Evolutionary conservation across 2,797 vertebrate genomes (phyloP).

Genomic region (Crenichthys baileyi): DNA sequence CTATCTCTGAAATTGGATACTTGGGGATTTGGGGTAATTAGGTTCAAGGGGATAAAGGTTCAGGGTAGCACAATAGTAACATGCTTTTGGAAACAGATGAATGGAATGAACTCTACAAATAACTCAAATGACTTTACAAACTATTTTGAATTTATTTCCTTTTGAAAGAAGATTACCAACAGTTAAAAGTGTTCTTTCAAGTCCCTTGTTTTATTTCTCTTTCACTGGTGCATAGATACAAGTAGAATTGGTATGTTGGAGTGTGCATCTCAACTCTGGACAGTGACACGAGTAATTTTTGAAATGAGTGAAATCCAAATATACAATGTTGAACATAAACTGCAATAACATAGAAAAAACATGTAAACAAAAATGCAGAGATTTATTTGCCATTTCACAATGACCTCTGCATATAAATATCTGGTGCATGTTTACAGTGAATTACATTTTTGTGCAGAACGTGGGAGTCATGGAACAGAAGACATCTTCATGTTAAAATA

Average conservation of each 20-base stretch:
- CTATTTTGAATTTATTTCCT: background rate
- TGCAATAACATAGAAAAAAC: background rate
- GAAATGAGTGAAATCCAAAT: background rate
- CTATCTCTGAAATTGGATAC: background rate
- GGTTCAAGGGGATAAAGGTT: background rate
- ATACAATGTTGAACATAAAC: background rate
- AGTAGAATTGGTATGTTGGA: no score
- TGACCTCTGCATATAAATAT: background rate
- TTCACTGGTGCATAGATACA: background rate
- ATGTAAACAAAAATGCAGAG: background rate
- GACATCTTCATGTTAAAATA: constrained; percentile 19
- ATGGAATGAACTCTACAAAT: background rate
- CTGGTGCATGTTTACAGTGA: constrained; percentile 1
- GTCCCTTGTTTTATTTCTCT: background rate
- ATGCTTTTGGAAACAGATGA: background rate
- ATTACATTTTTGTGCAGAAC: constrained; percentile 2
- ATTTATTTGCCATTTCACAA: background rate
- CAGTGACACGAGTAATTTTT: background rate
- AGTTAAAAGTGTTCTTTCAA: background rate
- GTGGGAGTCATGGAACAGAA: constrained; percentile 14
- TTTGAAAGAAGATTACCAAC: background rate
- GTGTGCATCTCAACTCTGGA: background rate
- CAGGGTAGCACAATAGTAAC: background rate
- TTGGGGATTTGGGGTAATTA: no score
- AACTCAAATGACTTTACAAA: background rate